Evolutionary conservation across 2,113 vertebrate genomes (phyloP).

Genomic region (Eolophus roseicapilla): DNA sequence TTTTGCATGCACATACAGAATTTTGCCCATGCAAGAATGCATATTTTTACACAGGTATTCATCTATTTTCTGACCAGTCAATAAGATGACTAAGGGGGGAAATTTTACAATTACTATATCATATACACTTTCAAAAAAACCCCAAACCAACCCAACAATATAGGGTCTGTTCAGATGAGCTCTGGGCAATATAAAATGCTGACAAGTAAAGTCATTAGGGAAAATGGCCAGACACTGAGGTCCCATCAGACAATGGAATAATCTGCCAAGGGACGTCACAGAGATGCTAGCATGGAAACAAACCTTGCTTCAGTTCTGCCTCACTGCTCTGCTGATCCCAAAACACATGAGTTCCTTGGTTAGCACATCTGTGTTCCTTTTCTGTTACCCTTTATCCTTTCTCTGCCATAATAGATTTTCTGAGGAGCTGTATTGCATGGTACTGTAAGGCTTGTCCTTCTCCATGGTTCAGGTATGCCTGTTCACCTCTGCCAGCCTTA

Average conservation of each 20-base stretch:
- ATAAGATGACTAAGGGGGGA: slow-evolving; percentile 60
- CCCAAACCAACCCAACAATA: neutral
- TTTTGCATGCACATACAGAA: slow-evolving; percentile 20
- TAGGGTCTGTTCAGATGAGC: neutral
- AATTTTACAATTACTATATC: neutral
- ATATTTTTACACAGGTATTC: neutral
- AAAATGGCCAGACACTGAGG: slow-evolving; percentile 47
- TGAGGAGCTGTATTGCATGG: neutral
- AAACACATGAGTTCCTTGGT: accelerated
- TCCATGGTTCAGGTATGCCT: neutral
- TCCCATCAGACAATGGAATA: slow-evolving; percentile 37
- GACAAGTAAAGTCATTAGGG: neutral
- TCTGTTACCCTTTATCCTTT: neutral
- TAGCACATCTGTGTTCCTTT: neutral
- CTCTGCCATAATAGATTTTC: neutral
- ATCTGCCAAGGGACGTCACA: slow-evolving; percentile 45
- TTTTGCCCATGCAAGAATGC: slow-evolving; percentile 28
- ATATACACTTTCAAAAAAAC: neutral
- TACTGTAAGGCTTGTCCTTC: neutral
- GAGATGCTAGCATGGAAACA: neutral
- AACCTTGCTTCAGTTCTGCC: neutral
- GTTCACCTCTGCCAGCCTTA: neutral
- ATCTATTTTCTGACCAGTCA: slow-evolving; percentile 46
- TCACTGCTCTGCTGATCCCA: neutral
- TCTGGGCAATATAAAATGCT: neutral